Base-by-base conservation (phyloP, 2,888 invertebrate genomes). In the Lycophotia porphyrea region DNA sequence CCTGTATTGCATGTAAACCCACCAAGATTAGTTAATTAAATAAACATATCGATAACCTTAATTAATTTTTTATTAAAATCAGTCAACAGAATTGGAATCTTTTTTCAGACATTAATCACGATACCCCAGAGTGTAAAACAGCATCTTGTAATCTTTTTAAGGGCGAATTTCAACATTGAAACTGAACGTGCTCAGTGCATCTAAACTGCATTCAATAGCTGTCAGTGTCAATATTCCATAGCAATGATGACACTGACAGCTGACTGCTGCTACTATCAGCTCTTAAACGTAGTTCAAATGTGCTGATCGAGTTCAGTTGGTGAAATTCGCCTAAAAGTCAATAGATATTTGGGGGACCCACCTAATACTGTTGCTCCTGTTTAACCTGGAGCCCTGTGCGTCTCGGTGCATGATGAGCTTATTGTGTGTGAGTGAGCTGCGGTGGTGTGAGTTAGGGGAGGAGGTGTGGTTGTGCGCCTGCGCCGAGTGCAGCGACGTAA, bases 341-440 rank as follows among this genome's bases (percentile, higher is more conserved):
- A 68, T 72, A 82, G 31, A 84, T 76, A 74, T 81, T 81, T 71
- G 77, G 80, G 77, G 73, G 87, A 95, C 97, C 96, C 96, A 98
- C 98, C 99, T 98, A 95, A 99, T 99, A 93, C 98, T 99, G 96
- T 99, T 99, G 97, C 99, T 99, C 93, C 99, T 97, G 95, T 98
- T 98, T 88, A 98, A 97, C 91, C 98, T 97, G 84, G 97, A 96
- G 90, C 94, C 95, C 91, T 97, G 97, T 89, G 97, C 97, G 91
- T 96, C 96, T 78, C 97, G 97, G 92, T 97, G 97, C 94, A 97
- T 93, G 95, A 97, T 96, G 92, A 97, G 96, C 93, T 96, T 97
- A 93, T 96, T 97, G 93, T 97, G 97, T 88, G 97, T 97, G 92
- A 96, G 96, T 94, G 97, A 97, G 90, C 97, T 97, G 92, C 98